phyloP scores from a whole-genome alignment of 2,113 vertebrate species.

The Varanus salvator region DNA sequence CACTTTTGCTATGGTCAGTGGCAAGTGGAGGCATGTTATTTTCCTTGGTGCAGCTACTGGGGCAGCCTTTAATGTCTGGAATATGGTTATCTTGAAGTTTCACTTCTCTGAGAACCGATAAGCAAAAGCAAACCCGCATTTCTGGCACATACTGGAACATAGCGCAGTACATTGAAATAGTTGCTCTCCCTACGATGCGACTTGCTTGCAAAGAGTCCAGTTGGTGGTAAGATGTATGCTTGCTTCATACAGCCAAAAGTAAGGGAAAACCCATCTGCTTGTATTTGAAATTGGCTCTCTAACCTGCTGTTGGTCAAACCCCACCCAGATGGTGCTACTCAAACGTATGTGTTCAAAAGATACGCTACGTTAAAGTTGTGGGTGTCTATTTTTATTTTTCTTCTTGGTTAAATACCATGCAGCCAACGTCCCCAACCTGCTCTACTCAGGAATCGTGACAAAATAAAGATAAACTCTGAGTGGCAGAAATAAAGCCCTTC shows the following conservation, averaged over 20 bases:
- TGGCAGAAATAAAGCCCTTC: background rate
- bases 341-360: constrained; percentile 2
- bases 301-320: constrained; percentile 37
- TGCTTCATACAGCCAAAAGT: constrained; percentile 41
- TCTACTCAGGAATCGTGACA: constrained; percentile 19
- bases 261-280: constrained; percentile 40
- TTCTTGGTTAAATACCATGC: background rate
- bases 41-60: background rate
- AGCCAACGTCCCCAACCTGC: constrained; percentile 6
- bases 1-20: background rate
- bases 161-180: constrained; percentile 17
- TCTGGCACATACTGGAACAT: constrained; percentile 18
- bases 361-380: constrained; percentile 37
- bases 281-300: constrained; percentile 32
- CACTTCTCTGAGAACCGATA: background rate
- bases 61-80: background rate
- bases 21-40: background rate
- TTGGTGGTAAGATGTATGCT: constrained; percentile 15
- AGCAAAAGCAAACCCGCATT: constrained; percentile 15
- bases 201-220: background rate
- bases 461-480: constrained; percentile 15
- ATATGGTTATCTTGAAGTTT: background rate
- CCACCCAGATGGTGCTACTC: constrained; percentile 1
- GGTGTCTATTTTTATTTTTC: constrained; percentile 15
- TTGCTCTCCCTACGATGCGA: background rate